These are phyloP conservation scores for Pipistrellus pygmaeus DNA, from an alignment of 2,797 vertebrate species.

Conservation along the genomic window DNA sequence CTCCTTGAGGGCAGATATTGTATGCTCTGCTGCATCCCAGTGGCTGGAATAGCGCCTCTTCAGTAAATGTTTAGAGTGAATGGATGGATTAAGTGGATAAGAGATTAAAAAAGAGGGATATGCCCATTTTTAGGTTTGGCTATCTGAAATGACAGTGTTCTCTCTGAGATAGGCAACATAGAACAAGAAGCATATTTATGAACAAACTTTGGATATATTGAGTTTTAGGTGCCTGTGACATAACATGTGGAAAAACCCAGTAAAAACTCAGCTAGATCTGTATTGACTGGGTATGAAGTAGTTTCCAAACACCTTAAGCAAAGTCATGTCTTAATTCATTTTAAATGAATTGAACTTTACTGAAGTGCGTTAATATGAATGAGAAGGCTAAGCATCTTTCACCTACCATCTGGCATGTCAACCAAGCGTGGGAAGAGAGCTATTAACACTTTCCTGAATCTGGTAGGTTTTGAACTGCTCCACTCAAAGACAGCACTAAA, in stretches of 20 bases:
- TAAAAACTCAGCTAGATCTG: conserved; percentile 26
- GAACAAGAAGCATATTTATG: background rate
- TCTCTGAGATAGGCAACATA: background rate
- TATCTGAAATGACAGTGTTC: background rate
- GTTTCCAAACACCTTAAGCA: conserved; percentile 52
- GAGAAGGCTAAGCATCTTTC: conserved; percentile 54
- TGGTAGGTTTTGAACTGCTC: conserved; percentile 59
- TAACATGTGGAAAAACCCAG: background rate
- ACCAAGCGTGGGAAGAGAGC: conserved; percentile 75
- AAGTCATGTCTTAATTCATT: conserved; percentile 56
- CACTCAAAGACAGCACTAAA: conserved; percentile 74
- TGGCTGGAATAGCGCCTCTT: background rate
- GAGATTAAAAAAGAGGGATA: background rate
- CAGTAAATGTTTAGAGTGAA: background rate
- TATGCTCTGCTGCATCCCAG: background rate
- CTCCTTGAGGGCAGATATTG: background rate
- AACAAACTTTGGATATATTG: background rate
- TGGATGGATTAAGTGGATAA: no score
- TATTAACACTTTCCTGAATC: conserved; percentile 72
- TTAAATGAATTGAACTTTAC: conserved; percentile 63
- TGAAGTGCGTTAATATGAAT: conserved; percentile 61
- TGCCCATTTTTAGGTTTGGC: background rate
- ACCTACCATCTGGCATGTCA: conserved; percentile 57
- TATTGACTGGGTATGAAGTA: conserved; percentile 10
- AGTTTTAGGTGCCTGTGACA: background rate